Percentiles rank a stretch among this genome's conserved stretches.
Conservation (phyloP, 35 echinoderm and acorn worm genomes). For the Heliocidaris tuberculata region DNA sequence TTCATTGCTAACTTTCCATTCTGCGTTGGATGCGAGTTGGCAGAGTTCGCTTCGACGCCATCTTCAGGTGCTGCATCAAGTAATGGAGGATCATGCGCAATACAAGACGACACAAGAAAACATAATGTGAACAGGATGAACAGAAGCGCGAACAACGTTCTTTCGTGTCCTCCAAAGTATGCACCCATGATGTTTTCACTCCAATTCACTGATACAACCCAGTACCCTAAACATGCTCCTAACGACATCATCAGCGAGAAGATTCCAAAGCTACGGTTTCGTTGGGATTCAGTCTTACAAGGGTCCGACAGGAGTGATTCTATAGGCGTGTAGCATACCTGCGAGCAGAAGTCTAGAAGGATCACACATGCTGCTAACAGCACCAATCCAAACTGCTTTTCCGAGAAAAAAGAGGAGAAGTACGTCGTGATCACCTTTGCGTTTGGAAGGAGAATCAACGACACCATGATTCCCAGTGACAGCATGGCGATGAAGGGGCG, state of each 20-base stretch:
- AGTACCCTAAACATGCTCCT: slow-evolving; percentile 84
- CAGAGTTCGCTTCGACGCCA: neutral
- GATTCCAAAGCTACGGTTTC: slow-evolving; percentile 75
- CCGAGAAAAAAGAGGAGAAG: slow-evolving; percentile 38
- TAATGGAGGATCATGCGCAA: slow-evolving; percentile 73
- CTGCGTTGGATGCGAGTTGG: neutral
- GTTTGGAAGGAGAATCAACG: slow-evolving; percentile 72
- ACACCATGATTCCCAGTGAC: slow-evolving; percentile 47
- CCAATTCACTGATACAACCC: slow-evolving; percentile 80
- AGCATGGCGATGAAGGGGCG: slow-evolving; percentile 71
- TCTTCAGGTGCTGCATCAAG: neutral
- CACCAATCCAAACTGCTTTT: slow-evolving; percentile 42
- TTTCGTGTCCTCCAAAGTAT: slow-evolving; percentile 67
- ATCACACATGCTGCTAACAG: slow-evolving; percentile 70
- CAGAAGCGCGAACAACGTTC: slow-evolving; percentile 74
- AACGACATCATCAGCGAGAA: slow-evolving; percentile 89
- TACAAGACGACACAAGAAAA: slow-evolving; percentile 47
- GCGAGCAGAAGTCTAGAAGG: slow-evolving; percentile 86
- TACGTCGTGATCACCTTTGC: slow-evolving; percentile 29
- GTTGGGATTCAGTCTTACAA: slow-evolving; percentile 68
- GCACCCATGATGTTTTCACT: slow-evolving; percentile 40
- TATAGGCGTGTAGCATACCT: slow-evolving; percentile 78
- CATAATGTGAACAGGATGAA: slow-evolving; percentile 57
- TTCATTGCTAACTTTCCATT: neutral
- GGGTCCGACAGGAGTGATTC: slow-evolving; percentile 90